Base-by-base conservation (phyloP, 1,140 invertebrate genomes). In the Nomia melanderi region DNA sequence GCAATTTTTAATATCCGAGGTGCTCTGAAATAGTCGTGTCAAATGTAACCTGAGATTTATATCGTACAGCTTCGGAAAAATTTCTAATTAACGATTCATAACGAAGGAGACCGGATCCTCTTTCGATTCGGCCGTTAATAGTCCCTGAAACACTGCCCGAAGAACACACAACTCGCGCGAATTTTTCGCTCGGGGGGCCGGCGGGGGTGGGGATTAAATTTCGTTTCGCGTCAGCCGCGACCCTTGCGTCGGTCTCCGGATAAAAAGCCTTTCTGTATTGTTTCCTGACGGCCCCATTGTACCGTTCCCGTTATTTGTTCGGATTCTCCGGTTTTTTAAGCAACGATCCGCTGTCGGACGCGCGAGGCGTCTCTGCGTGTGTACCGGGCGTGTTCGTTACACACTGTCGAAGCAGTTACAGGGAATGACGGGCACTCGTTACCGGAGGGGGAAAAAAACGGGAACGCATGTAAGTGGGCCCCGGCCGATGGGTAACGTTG, bases 241-340 rank as follows among this genome's bases (percentile, higher is more conserved):
- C 27, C 60, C 79, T 71, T 62, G 56, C 44, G 31, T 72, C 31
- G 36, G 31, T 64, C 27, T 44, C 47, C 31, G 39, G 7, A 14
- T 79, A 66, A 69, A 79, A 64, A 74, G 59, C 44, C 53, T 80
- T n/a, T 41, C 67, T 69, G 73, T 77, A 80, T 80, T 82, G 77
- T 82, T 75, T 62, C 67, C 60, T 69, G 75, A 63, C 77, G 65
- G 57, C 39, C 27, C 77, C 66, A 82, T 82, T 82, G 77, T 82
- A 71, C 57, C 29, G 31, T 67, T 36, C 39, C 54, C 36, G 27
- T 41, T 70, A 59, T 77, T 77, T 71, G 75, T 71, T 64, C 76
- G 27, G 39, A 72, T 72, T 50, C 60, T n/a, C 33, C 23, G 11
- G n/a, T 17, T 70, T 77, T 72, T 77, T 50, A 53, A 72, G 36